A percentile compares a stretch with the other conserved stretches of the same genome.
phyloP scores from a whole-genome alignment of 2,797 vertebrate species.

The Zenarchopterus dispar region DNA sequence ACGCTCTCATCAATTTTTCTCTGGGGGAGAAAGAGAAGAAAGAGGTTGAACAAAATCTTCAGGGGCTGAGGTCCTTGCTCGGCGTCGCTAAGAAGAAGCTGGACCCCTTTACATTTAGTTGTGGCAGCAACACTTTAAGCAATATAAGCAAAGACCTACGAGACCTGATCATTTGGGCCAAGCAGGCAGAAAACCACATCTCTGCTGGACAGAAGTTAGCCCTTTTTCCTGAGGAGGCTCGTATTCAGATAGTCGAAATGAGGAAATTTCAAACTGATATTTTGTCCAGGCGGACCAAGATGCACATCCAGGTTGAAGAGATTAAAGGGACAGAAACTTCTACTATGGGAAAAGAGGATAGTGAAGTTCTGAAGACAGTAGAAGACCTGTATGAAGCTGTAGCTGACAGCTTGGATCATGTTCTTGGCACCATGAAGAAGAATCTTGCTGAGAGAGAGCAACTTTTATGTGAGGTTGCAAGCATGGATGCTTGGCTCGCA shows the following conservation, averaged over 20 bases:
- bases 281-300: slow-evolving; percentile 71
- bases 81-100: slow-evolving; percentile 66
- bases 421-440: slow-evolving; percentile 81
- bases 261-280: slow-evolving; percentile 79
- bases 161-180: slow-evolving; percentile 85
- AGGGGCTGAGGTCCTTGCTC: slow-evolving; percentile 79
- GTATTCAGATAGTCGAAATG: slow-evolving; percentile 83
- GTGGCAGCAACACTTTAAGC: slow-evolving; percentile 43
- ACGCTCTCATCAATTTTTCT: slow-evolving; percentile 83
- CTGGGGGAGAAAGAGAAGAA: slow-evolving; percentile 86
- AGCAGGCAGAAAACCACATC: slow-evolving; percentile 75
- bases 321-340: slow-evolving; percentile 63
- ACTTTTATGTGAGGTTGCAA: slow-evolving; percentile 78
- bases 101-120: slow-evolving; percentile 31
- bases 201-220: slow-evolving; percentile 72
- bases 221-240: slow-evolving; percentile 86
- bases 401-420: slow-evolving; percentile 75
- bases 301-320: slow-evolving; percentile 75
- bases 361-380: slow-evolving; percentile 73
- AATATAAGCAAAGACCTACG: slow-evolving; percentile 77
- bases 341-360: slow-evolving; percentile 64
- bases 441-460: slow-evolving; percentile 81
- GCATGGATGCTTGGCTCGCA: slow-evolving; percentile 80
- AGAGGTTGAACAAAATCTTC: slow-evolving; percentile 75
- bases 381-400: slow-evolving; percentile 82